Conservation (phyloP, 2,797 vertebrate genomes). For the Protonibea diacanthus region DNA sequence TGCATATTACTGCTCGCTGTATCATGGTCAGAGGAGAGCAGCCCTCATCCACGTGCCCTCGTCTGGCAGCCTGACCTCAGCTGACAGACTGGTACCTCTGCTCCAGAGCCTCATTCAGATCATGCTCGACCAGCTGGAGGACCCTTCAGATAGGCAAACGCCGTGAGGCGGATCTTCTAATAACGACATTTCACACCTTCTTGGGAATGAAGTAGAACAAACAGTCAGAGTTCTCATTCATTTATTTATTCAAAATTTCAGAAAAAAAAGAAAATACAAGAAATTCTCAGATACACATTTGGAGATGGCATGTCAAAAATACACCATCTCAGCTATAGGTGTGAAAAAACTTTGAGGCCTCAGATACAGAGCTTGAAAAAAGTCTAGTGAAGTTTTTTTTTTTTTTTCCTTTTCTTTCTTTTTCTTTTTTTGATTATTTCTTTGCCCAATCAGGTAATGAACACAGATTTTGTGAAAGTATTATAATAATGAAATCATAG, state of each 20-base stretch:
- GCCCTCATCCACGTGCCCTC: constrained; percentile 87
- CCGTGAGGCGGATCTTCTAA: not conserved
- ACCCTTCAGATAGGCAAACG: not conserved
- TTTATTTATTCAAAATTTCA: constrained; percentile 87
- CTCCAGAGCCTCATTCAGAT: constrained; percentile 79
- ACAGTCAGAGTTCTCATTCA: constrained; percentile 71
- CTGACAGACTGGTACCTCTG: constrained; percentile 81
- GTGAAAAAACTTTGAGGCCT: constrained; percentile 89
- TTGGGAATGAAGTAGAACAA: constrained; percentile 31
- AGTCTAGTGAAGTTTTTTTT: constrained; percentile 73
- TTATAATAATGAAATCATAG: constrained; percentile 66
- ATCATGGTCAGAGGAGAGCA: constrained; percentile 80
- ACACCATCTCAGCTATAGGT: constrained; percentile 89
- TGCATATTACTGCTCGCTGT: constrained; percentile 87
- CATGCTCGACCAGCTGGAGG: constrained; percentile 72
- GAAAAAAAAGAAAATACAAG: constrained; percentile 86
- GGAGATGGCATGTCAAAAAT: constrained; percentile 87
- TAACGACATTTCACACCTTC: not conserved
- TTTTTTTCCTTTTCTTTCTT: constrained; percentile 33
- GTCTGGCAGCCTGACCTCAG: constrained; percentile 68
- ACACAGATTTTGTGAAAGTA: constrained; percentile 78
- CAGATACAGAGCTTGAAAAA: constrained; percentile 87
- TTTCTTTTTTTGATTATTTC: constrained; percentile 51
- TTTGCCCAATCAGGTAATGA: constrained; percentile 74
- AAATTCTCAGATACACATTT: constrained; percentile 87